Evolutionary conservation across 2,113 vertebrate genomes (phyloP).

Genomic region (Maccullochella peelii): DNA sequence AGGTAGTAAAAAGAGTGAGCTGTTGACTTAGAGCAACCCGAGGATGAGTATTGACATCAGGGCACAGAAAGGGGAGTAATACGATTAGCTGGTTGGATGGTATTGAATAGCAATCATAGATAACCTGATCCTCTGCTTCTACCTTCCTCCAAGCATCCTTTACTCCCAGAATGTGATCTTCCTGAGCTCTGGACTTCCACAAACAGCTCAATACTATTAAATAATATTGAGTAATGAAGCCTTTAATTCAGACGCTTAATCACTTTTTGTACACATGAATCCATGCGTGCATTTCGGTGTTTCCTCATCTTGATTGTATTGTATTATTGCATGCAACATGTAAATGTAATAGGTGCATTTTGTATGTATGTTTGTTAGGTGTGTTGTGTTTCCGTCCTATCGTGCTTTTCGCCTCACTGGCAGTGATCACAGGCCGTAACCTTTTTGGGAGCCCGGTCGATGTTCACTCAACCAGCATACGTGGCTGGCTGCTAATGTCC

Average conservation of each 20-base stretch:
- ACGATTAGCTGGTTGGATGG: slow-evolving; percentile 59
- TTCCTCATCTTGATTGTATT: slow-evolving; percentile 34
- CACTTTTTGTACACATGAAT: not conserved
- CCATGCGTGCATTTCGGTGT: not conserved
- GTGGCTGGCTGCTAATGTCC: slow-evolving; percentile 70
- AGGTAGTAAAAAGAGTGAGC: not conserved
- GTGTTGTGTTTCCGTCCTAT: slow-evolving; percentile 26
- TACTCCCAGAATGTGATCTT: slow-evolving; percentile 57
- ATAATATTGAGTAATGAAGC: slow-evolving; percentile 39
- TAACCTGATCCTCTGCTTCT: slow-evolving; percentile 75
- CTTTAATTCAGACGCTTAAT: slow-evolving; percentile 30
- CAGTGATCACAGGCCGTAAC: slow-evolving; percentile 56
- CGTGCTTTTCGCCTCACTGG: slow-evolving; percentile 53
- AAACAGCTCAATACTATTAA: slow-evolving; percentile 58
- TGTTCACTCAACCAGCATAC: slow-evolving; percentile 48
- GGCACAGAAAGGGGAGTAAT: slow-evolving; percentile 52
- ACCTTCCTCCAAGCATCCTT: slow-evolving; percentile 64
- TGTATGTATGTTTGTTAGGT: slow-evolving; percentile 20
- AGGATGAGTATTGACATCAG: slow-evolving; percentile 60
- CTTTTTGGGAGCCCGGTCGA: slow-evolving; percentile 30
- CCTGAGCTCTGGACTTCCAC: slow-evolving; percentile 52
- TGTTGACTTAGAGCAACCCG: slow-evolving; percentile 19
- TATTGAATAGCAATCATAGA: slow-evolving; percentile 72
- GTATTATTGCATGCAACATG: not conserved
- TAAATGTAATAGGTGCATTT: not conserved